phyloP scores from a whole-genome alignment of 2,888 invertebrate genomes.

The Dicyrtomina minuta region DNA sequence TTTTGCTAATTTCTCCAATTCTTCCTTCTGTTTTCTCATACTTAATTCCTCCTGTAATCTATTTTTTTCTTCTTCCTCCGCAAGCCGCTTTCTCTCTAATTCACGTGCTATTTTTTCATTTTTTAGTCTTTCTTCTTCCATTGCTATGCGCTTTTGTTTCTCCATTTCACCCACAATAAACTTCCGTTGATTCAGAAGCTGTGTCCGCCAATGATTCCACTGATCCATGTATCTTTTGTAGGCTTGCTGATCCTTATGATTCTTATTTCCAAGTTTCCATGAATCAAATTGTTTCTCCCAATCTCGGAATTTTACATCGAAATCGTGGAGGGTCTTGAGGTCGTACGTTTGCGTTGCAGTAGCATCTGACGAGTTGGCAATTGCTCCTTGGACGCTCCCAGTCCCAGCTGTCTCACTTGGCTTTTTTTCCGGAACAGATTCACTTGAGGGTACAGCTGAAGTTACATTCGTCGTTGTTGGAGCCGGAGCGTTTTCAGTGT shows the following conservation, averaged over 20 bases:
- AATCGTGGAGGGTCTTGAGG: conserved; percentile 44
- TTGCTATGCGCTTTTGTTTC: conserved; percentile 26
- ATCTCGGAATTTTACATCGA: conserved; percentile 49
- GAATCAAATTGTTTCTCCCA: conserved; percentile 52
- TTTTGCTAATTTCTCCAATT: no score
- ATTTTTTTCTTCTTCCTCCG: no score
- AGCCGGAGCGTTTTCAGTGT: no score
- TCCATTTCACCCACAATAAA: conserved; percentile 49
- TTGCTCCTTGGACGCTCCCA: neutral
- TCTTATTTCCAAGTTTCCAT: conserved; percentile 46
- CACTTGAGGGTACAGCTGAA: neutral
- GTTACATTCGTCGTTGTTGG: neutral
- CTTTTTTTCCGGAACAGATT: neutral
- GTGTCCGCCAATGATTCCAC: conserved; percentile 44
- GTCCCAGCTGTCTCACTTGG: neutral
- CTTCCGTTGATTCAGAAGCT: conserved; percentile 47
- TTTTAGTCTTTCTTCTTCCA: conserved; percentile 4
- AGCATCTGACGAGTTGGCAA: conserved; percentile 9
- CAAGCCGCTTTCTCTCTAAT: neutral
- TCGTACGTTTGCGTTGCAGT: conserved; percentile 38
- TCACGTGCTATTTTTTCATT: neutral
- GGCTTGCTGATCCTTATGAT: conserved; percentile 43
- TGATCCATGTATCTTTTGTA: conserved; percentile 46
- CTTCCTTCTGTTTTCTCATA: no score
- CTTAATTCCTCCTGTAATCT: no score